Base-by-base conservation (phyloP, 2,888 invertebrate species). In the Ceratothoa steindachneri region DNA sequence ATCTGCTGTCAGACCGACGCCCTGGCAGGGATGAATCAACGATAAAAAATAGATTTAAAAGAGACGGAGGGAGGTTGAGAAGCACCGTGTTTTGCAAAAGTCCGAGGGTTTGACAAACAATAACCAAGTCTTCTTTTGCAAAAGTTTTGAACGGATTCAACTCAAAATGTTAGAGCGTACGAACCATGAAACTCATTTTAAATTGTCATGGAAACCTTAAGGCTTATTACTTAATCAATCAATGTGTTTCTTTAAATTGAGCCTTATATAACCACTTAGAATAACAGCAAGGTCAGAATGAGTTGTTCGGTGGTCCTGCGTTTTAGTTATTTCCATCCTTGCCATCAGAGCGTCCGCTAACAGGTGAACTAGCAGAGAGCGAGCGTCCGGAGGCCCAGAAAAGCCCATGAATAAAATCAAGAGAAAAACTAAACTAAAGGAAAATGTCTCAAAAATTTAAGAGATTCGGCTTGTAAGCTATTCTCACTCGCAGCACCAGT, bases 291-390 rank as follows among this genome's bases (percentile, higher is more conserved):
- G 24, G 12, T n/a, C n/a, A 60, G 22, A 24, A 24, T 22, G 60
- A 24, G 27, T 12, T 60, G 60, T 60, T 60, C 60, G 60, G 24
- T 24, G 41, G 41, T 41, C 41, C 41, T 41, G 19, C 60, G 3
- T 24, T n/a, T 15, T 60, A 22, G 12, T n/a, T 24, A 60, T 24
- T 60, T 60, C 19, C 67, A 71, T 30, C 77, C 73, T 68, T 77
- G 77, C 73, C 77, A 77, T 71, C 73, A 66, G 73, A 77, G 77
- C 73, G 73, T 74, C 71, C 67, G 69, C 60, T 67, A 76, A 76
- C 75, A 76, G 72, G 75, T 76, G 75, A 71, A 73, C 77, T 77
- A 77, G 73, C 77, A 73, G 77, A 77, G 77, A 77, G 77, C 71
- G 69, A 71, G 73, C 77, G 73, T 77, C 77, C 77, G 73, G 73